Conservation (phyloP, 2,797 vertebrate genomes). For the Chiloscyllium punctatum region DNA sequence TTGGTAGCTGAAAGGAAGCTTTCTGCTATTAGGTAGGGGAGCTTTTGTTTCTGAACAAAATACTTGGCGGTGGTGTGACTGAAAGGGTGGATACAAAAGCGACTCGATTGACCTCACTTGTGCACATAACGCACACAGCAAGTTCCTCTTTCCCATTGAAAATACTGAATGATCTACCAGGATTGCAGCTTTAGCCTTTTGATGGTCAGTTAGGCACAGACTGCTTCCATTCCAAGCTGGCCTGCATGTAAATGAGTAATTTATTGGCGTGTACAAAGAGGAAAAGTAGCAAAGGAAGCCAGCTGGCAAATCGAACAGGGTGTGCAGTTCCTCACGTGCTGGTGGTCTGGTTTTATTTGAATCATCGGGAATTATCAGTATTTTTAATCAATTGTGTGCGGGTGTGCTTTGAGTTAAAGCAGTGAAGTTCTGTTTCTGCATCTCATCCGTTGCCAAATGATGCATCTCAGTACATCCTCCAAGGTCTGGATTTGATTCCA, state of each 20-base stretch:
- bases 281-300: not conserved
- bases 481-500: no score
- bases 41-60: constrained; percentile 28
- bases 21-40: constrained; percentile 5
- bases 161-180: not conserved
- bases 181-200: not conserved
- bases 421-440: not conserved
- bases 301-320: not conserved
- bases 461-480: not conserved
- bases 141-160: constrained; percentile 18
- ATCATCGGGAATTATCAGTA: not conserved
- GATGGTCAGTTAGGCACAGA: not conserved
- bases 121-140: not conserved
- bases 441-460: not conserved
- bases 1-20: not conserved
- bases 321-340: not conserved
- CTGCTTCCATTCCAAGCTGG: not conserved
- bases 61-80: not conserved
- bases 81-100: constrained; percentile 9
- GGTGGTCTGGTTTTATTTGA: not conserved
- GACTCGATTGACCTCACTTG: not conserved
- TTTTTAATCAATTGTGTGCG: not conserved
- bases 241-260: not conserved
- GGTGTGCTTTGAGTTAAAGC: not conserved
- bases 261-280: not conserved